phyloP scores from a whole-genome alignment of 2,888 invertebrate genomes.

The Tipula vernalis region DNA sequence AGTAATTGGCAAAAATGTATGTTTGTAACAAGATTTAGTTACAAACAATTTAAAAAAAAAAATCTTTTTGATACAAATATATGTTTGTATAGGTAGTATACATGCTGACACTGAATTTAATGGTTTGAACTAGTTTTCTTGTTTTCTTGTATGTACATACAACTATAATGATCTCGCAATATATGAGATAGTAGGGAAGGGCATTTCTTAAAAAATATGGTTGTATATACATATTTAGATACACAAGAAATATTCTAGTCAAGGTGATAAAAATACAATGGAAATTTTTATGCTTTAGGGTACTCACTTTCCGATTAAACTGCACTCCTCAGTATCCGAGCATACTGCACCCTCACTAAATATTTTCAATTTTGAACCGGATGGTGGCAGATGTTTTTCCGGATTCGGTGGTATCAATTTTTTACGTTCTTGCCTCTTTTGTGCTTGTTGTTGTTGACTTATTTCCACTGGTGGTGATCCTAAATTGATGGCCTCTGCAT shows the following conservation, averaged over 20 bases:
- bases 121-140: constrained; percentile 5
- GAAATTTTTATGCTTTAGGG: background rate
- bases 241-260: background rate
- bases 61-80: background rate
- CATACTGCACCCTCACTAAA: background rate
- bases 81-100: background rate
- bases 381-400: background rate
- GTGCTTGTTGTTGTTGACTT: background rate
- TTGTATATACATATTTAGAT: background rate
- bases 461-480: background rate
- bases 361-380: background rate
- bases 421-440: background rate
- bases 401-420: constrained; percentile 7
- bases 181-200: background rate
- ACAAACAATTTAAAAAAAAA: background rate
- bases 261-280: background rate
- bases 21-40: background rate
- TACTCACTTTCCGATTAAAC: background rate
- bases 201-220: background rate
- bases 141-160: background rate
- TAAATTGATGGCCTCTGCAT: background rate
- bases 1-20: background rate
- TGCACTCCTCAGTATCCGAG: background rate
- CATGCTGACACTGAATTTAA: background rate
- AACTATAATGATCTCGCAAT: background rate